Percentiles rank a stretch among this genome's conserved stretches.
These are phyloP conservation scores for Coendou prehensilis DNA, from an alignment of 2,797 vertebrate genomes.

Conservation along the genomic window DNA sequence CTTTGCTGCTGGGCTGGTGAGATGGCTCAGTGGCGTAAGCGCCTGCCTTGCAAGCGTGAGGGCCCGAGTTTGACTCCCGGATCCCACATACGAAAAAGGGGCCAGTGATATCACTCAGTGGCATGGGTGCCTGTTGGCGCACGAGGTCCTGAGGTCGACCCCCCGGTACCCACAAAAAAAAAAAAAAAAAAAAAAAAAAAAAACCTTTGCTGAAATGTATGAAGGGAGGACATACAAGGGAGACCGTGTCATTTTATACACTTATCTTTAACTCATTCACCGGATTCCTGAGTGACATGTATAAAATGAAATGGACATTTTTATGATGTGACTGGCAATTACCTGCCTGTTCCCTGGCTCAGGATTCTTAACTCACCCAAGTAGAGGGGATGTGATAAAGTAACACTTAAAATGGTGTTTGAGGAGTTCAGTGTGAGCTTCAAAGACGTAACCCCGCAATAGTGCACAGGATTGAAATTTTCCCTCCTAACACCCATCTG, in stretches of 20 bases:
- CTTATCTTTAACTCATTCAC: background rate
- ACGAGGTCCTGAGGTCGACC: too few species aligned
- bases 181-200: too few species aligned
- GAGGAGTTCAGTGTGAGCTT: background rate
- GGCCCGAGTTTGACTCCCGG: too few species aligned
- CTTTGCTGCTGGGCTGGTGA: too few species aligned
- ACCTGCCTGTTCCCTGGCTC: background rate
- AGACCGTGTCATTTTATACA: background rate
- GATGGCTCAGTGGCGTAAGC: too few species aligned
- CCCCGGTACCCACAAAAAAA: too few species aligned
- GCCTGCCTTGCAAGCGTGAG: too few species aligned
- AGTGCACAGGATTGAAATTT: background rate
- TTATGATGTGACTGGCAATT: background rate
- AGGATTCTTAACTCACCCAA: conserved; percentile 30
- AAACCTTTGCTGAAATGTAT: background rate
- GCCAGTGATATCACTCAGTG: too few species aligned
- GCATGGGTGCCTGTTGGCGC: too few species aligned
- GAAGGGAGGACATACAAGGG: background rate
- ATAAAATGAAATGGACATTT: background rate
- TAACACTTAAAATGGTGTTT: conserved; percentile 18
- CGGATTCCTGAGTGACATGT: background rate
- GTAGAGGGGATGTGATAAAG: conserved; percentile 45
- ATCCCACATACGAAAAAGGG: too few species aligned
- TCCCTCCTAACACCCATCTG: background rate
- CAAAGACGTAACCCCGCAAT: conserved; percentile 18